Percentiles rank a stretch among this genome's conserved stretches.
phyloP scores from a whole-genome alignment of 1,140 invertebrate genomes.

The Hypsibius dujardini region DNA sequence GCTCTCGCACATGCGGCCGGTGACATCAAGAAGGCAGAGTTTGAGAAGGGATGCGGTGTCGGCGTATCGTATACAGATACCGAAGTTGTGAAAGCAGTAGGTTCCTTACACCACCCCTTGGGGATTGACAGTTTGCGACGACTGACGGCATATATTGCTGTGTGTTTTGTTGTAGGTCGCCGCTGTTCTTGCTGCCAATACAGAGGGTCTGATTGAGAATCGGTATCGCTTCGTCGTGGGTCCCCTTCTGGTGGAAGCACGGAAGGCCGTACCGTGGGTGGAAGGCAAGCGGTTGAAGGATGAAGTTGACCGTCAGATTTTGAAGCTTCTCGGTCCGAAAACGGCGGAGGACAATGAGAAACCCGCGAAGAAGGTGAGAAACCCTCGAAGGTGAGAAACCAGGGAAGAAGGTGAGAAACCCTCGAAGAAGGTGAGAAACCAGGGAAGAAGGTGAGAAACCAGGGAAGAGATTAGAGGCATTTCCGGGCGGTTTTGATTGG shows the following conservation, averaged over 20 bases:
- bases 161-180: constrained; percentile 34
- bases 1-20: constrained; percentile 48
- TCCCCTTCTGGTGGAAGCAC: constrained; percentile 40
- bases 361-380: constrained; percentile 39
- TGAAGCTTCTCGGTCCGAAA: constrained; percentile 75
- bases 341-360: constrained; percentile 66
- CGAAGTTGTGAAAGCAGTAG: constrained; percentile 63
- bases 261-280: constrained; percentile 62
- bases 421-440: too few relatives aligned
- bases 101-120: too few relatives aligned
- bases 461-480: too few relatives aligned
- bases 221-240: constrained; percentile 69
- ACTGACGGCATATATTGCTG: too few relatives aligned
- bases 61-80: constrained; percentile 69
- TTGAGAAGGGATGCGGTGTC: constrained; percentile 70
- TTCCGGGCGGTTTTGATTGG: too few relatives aligned
- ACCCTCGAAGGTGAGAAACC: too few relatives aligned
- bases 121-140: too few relatives aligned
- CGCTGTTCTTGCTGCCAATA: constrained; percentile 43
- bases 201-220: constrained; percentile 54
- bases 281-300: constrained; percentile 82
- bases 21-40: constrained; percentile 34
- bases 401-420: too few relatives aligned
- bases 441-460: too few relatives aligned
- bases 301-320: constrained; percentile 70